Percentiles rank a stretch among this genome's conserved stretches.
Conservation (phyloP, 2,113 vertebrate genomes). For the Chamaetylas fuelleborni region DNA sequence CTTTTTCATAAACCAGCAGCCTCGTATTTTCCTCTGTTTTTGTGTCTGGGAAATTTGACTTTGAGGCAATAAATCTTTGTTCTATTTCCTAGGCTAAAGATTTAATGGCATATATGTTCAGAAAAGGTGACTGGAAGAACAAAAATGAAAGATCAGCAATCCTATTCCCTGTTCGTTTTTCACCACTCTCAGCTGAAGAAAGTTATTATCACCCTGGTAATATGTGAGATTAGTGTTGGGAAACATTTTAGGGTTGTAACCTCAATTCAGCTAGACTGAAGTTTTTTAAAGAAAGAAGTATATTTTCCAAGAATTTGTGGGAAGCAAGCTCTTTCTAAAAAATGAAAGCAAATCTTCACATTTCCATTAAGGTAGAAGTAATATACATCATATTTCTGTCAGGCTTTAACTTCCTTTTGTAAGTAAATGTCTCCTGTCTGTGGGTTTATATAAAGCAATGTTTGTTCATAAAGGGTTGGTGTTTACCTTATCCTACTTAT, state of each 20-base stretch:
- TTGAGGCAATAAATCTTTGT: background rate
- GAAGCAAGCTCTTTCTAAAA: background rate
- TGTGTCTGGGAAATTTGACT: background rate
- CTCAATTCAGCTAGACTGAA: background rate
- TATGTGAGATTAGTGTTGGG: conserved; percentile 46
- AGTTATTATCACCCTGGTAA: conserved; percentile 48
- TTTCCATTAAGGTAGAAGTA: background rate
- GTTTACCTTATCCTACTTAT: conserved; percentile 73
- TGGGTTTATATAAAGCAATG: conserved; percentile 50
- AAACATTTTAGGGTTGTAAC: conserved; percentile 57
- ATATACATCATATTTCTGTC: background rate
- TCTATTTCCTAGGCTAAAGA: background rate
- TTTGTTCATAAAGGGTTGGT: conserved; percentile 64
- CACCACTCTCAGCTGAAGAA: conserved; percentile 14
- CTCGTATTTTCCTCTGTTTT: background rate
- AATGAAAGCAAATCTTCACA: background rate
- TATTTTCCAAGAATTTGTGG: background rate
- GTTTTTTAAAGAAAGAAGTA: background rate
- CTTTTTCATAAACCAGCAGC: background rate
- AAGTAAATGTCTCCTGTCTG: conserved; percentile 40
- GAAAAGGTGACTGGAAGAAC: conserved; percentile 10
- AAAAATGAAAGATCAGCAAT: conserved; percentile 49
- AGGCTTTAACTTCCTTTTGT: conserved; percentile 23
- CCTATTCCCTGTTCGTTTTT: conserved; percentile 6
- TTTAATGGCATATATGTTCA: background rate